Evolutionary conservation across 2,888 invertebrate genomes (phyloP), one percentile per base, ranked within the genome.

Genomic region (Apodemia duryi): DNA sequence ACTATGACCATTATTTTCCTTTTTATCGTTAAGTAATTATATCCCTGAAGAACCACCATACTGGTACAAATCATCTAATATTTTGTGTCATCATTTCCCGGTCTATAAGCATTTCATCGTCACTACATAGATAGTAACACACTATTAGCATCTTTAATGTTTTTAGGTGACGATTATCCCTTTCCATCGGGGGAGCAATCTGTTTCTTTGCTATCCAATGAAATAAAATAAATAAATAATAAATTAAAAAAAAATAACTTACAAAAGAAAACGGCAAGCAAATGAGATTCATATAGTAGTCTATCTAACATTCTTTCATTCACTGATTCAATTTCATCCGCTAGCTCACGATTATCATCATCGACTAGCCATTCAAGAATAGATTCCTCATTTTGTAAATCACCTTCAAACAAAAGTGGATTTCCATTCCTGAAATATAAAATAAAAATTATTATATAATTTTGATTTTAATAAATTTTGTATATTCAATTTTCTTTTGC

Each of bases 211-310:
- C 38, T 43, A 43, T 11, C 11, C 11, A 3, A 43, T 11, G 10
- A 9, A 29, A 21, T 38, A 7, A 43, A 35, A 35, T 35, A 35
- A 35, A 35, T 35, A 35, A 0, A 38, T 38, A 38, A 38, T 38
- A 38, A 38, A 46, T 57, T 28, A n/a, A 21, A 32, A 3, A 46
- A 46, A 10, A 41, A 52, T 43, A 21, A 74, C 91, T 94, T 93
- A 98, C 98, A 98, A 86, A 97, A 98, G 88, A 97, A 97, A 28
- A 98, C 98, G 61, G 97, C 98, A 67, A 98, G 91, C 74, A 98
- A 94, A 65, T 97, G 96, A 21, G 97, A 97, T 80, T 97, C 97
- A 29, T 95, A 95, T 74, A 98, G 93, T 64, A 98, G 92, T 75
- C 97, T 93, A 72, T 96, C 95, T 72, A 98, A 86, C 98, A 98